Evolutionary conservation across 2,113 vertebrate genomes (phyloP).

Genomic region (Crotalus helleri): DNA sequence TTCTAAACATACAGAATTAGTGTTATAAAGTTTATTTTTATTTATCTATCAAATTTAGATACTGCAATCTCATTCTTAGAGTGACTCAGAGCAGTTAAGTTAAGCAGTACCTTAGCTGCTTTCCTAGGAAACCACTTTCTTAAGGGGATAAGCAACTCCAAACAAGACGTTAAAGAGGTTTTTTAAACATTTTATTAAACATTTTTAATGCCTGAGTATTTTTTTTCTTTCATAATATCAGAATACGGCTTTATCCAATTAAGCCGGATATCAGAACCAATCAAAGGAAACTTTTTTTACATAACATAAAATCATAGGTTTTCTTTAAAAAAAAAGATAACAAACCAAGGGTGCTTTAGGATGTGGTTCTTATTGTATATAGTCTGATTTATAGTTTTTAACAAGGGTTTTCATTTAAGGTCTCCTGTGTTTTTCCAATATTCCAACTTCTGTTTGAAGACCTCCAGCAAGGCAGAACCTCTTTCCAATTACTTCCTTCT

Average conservation of each 20-base stretch:
- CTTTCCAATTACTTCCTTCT: neutral
- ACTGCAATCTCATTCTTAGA: neutral
- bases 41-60: neutral
- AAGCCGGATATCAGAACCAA: neutral
- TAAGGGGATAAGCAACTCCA: neutral
- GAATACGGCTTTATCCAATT: neutral
- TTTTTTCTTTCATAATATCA: neutral
- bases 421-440: neutral
- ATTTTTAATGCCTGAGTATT: neutral
- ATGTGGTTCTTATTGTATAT: neutral
- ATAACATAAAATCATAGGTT: neutral
- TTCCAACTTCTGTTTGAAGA: neutral
- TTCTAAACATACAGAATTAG: neutral
- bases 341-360: neutral
- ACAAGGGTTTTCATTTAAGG: neutral
- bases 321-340: neutral
- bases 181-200: neutral
- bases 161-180: neutral
- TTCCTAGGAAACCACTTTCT: neutral
- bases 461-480: neutral
- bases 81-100: neutral
- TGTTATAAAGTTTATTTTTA: neutral
- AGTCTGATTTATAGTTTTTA: neutral
- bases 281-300: neutral
- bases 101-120: neutral